These are phyloP conservation scores for Notamacropus eugenii DNA, from an alignment of 2,797 vertebrate genomes.

Conservation along the genomic window DNA sequence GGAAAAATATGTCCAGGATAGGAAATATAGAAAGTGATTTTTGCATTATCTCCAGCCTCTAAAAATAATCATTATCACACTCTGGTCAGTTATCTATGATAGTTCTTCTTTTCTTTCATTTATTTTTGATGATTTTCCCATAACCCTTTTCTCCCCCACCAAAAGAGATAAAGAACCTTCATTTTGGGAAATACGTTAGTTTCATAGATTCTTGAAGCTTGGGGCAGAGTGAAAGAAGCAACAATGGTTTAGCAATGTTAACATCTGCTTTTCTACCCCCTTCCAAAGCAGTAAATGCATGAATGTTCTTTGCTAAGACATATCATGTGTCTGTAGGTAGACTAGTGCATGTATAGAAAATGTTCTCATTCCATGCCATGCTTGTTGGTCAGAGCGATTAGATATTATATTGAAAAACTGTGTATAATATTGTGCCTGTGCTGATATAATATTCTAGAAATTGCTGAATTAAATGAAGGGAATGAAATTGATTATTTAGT, in stretches of 20 bases:
- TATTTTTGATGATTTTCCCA: background rate
- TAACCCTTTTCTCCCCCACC: background rate
- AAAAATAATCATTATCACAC: background rate
- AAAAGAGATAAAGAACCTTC: constrained; percentile 5
- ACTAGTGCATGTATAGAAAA: background rate
- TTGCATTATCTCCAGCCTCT: background rate
- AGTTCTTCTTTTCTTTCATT: background rate
- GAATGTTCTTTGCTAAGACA: background rate
- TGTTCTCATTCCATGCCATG: background rate
- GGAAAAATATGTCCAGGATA: background rate
- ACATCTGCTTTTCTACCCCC: background rate
- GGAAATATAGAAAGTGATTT: background rate
- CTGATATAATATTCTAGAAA: background rate
- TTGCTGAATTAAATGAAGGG: background rate
- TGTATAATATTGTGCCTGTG: background rate
- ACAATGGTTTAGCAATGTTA: background rate
- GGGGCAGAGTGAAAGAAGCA: background rate
- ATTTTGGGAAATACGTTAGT: background rate
- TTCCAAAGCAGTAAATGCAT: background rate
- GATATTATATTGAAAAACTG: constrained; percentile 16
- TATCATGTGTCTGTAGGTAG: background rate
- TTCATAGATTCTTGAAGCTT: background rate
- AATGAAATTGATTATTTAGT: background rate
- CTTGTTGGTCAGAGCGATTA: constrained; percentile 10
- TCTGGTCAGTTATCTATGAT: background rate